These are phyloP conservation scores for Omphaloscelis lunosa DNA, from an alignment of 2,888 invertebrate species.

Conservation along the genomic window DNA sequence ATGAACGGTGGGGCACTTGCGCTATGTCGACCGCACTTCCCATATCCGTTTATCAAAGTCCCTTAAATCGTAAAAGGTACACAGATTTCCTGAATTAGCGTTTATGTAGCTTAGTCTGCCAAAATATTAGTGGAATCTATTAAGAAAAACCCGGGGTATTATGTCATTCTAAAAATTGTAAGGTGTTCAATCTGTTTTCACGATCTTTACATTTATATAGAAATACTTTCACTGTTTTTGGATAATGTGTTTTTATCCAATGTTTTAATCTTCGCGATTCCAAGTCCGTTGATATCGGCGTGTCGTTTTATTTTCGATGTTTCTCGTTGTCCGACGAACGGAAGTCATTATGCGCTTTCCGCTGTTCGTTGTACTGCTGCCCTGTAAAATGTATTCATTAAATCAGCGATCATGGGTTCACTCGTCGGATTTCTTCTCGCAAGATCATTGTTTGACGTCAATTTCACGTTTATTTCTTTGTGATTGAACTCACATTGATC, in stretches of 20 bases:
- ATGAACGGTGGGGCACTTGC: slow-evolving; percentile 80
- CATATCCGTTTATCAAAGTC: slow-evolving; percentile 79
- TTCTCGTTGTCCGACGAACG: slow-evolving; percentile 84
- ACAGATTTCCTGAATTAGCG: slow-evolving; percentile 51
- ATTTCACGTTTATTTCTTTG: slow-evolving; percentile 69
- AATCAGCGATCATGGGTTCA: slow-evolving; percentile 83
- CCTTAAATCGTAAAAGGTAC: slow-evolving; percentile 67
- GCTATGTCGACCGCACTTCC: slow-evolving; percentile 82
- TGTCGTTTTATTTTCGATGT: slow-evolving; percentile 84
- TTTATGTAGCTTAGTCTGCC: slow-evolving; percentile 4
- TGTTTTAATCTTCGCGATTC: slow-evolving; percentile 65
- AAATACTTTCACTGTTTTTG: slow-evolving; percentile 35
- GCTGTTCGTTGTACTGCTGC: slow-evolving; percentile 82
- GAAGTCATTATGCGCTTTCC: slow-evolving; percentile 90
- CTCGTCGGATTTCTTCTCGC: slow-evolving; percentile 73
- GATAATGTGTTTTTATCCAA: slow-evolving; percentile 54
- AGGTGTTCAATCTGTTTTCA: neutral
- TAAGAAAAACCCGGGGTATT: neutral
- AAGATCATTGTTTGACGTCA: slow-evolving; percentile 73
- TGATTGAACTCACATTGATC: slow-evolving; percentile 53
- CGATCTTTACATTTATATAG: slow-evolving; percentile 2
- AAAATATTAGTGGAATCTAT: slow-evolving; percentile 16
- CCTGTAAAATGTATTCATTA: slow-evolving; percentile 88
- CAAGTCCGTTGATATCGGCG: slow-evolving; percentile 66
- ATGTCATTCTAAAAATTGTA: neutral